Conservation (phyloP, 2,888 invertebrate species). For the Diarsia dahlii region DNA sequence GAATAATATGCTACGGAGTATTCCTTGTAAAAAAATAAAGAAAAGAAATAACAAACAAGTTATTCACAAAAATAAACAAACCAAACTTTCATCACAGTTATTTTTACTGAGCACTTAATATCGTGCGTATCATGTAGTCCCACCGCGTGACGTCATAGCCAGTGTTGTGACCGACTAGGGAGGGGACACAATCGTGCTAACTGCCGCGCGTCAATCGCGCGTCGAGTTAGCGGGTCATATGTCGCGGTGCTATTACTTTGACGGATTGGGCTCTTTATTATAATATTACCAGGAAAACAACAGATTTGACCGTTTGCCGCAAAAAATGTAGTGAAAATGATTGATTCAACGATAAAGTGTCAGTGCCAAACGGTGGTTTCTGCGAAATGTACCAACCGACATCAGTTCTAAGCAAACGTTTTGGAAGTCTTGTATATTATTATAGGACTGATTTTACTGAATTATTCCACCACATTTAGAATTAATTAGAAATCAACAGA, state of each 20-base stretch:
- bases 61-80: neutral
- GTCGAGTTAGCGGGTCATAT: conserved; percentile 61
- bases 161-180: conserved; percentile 20
- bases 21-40: neutral
- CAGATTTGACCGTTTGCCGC: neutral
- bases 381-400: neutral
- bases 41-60: too few species aligned
- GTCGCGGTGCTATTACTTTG: conserved; percentile 25
- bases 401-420: neutral
- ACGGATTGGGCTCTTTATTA: conserved; percentile 2
- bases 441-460: neutral
- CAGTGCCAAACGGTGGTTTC: neutral
- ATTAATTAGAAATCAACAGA: neutral
- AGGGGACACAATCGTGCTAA: conserved; percentile 29
- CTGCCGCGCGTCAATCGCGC: conserved; percentile 62
- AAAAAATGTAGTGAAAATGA: neutral
- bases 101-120: conserved; percentile 35
- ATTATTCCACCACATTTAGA: neutral
- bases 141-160: conserved; percentile 21
- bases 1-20: too few species aligned
- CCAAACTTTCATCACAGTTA: neutral
- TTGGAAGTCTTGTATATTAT: neutral
- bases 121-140: neutral
- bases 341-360: neutral
- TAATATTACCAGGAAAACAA: neutral